Evolutionary conservation across 2,888 invertebrate species (phyloP).

Genomic region (Drosophila algonquin): DNA sequence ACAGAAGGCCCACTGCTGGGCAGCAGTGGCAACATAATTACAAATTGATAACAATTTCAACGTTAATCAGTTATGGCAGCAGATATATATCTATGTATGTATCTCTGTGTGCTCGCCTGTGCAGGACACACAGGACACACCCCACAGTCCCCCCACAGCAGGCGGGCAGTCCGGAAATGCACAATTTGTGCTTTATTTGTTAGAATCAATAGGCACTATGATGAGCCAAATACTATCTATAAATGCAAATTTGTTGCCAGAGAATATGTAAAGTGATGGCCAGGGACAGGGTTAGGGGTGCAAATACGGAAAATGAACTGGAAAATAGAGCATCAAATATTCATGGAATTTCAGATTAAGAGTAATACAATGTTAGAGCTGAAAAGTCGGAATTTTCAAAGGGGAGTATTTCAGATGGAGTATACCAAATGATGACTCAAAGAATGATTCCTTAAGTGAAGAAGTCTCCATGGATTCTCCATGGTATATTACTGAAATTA

Average conservation of each 20-base stretch:
- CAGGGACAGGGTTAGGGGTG: neutral
- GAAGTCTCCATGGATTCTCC: neutral
- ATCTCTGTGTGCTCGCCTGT: neutral
- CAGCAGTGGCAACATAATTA: slow-evolving; percentile 60
- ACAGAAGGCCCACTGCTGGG: slow-evolving; percentile 1
- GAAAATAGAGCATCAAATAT: neutral
- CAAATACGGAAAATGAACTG: neutral
- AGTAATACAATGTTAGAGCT: too few species aligned
- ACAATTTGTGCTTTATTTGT: slow-evolving; percentile 67
- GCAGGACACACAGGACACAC: neutral
- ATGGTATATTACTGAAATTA: too few species aligned
- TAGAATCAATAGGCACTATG: slow-evolving; percentile 28
- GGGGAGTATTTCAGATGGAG: too few species aligned
- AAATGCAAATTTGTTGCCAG: neutral
- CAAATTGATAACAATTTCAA: slow-evolving; percentile 75
- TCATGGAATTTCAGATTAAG: neutral
- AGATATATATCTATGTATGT: slow-evolving; percentile 20
- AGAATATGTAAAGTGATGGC: neutral
- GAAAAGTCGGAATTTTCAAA: neutral
- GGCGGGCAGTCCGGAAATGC: slow-evolving; percentile 51
- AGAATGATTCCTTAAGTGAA: too few species aligned
- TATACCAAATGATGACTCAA: too few species aligned
- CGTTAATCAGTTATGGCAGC: slow-evolving; percentile 74
- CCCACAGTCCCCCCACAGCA: neutral
- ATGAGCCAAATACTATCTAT: slow-evolving; percentile 2